Conservation (phyloP, 2,888 invertebrate genomes). For the Andrena bucephala region DNA sequence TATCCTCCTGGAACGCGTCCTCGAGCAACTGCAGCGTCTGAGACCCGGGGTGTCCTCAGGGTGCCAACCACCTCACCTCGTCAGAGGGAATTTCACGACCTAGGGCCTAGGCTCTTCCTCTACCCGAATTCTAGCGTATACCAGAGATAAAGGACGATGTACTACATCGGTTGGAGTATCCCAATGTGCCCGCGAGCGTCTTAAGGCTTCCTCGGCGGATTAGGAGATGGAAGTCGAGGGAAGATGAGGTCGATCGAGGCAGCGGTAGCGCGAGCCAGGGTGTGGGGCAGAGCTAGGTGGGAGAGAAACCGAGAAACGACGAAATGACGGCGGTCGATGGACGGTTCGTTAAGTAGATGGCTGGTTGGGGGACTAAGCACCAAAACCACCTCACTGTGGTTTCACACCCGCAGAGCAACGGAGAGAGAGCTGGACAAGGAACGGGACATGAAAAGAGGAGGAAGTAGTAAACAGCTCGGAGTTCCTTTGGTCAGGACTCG, state of each 20-base stretch:
- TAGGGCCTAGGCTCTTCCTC: neutral
- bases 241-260: conserved; percentile 61
- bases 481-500: conserved; percentile 78
- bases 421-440: conserved; percentile 37
- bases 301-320: conserved; percentile 79
- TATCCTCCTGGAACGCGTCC: neutral
- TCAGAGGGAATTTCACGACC: too few relatives aligned
- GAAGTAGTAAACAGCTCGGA: conserved; percentile 76
- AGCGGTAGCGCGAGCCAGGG: conserved; percentile 50
- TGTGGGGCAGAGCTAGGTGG: conserved; percentile 61
- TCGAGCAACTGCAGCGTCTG: neutral
- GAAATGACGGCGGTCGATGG: conserved; percentile 81
- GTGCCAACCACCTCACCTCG: too few relatives aligned
- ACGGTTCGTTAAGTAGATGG: conserved; percentile 82
- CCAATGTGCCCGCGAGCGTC: neutral
- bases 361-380: conserved; percentile 82
- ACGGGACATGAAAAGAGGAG: conserved; percentile 40
- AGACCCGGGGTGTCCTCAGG: too few relatives aligned
- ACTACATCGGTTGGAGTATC: neutral
- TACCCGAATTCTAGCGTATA: neutral
- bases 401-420: conserved; percentile 83
- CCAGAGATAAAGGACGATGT: neutral
- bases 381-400: conserved; percentile 85
- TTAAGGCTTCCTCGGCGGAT: conserved; percentile 6
- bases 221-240: conserved; percentile 14